These are phyloP conservation scores for Lanistes nyassanus DNA, from an alignment of 1,140 invertebrate genomes.

Conservation along the genomic window DNA sequence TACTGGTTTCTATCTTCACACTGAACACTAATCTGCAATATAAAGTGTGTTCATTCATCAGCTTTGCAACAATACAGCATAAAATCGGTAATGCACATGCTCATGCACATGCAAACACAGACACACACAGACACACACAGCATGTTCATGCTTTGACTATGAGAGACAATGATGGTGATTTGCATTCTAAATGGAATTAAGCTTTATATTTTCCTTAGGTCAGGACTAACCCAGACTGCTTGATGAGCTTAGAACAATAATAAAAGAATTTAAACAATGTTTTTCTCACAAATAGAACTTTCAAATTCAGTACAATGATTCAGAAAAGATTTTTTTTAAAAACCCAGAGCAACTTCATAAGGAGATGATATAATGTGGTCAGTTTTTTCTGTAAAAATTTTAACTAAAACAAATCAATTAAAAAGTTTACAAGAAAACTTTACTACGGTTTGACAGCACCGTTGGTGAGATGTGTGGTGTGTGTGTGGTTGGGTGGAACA, in stretches of 20 bases:
- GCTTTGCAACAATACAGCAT: neutral
- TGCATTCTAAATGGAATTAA: neutral
- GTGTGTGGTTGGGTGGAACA: too few relatives aligned
- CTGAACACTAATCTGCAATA: neutral
- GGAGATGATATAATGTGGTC: too few relatives aligned
- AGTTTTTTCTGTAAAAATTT: too few relatives aligned
- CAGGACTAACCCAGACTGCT: too few relatives aligned
- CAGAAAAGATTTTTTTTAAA: neutral
- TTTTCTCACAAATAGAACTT: slow-evolving; percentile 4
- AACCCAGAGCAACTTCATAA: too few relatives aligned
- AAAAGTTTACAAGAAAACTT: too few relatives aligned
- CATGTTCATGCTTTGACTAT: neutral
- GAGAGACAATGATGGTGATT: neutral
- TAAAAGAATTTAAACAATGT: neutral
- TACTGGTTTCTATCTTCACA: too few relatives aligned
- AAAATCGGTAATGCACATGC: neutral
- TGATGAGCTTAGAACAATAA: neutral
- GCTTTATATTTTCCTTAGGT: neutral
- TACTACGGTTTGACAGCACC: too few relatives aligned
- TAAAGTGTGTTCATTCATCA: neutral
- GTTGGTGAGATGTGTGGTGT: too few relatives aligned
- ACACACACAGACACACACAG: slow-evolving; percentile 9
- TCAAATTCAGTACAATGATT: neutral
- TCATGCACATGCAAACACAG: slow-evolving; percentile 4
- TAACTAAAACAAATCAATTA: too few relatives aligned